Base-by-base conservation (phyloP, 2,888 invertebrate species). In the Caenorhabditis japonica region DNA sequence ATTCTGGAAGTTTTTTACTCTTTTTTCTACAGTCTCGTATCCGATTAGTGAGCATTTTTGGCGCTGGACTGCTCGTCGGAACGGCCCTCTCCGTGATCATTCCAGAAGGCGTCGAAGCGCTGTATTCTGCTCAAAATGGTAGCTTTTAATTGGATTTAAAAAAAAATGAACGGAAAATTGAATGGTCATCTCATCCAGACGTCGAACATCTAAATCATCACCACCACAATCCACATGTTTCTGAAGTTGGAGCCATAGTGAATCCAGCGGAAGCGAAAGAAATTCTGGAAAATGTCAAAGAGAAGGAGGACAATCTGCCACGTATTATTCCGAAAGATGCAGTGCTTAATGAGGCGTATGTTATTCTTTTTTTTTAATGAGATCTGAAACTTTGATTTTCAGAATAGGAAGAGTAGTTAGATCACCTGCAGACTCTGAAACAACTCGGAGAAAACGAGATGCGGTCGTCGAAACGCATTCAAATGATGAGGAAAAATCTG, bases 41-140 rank as follows among this genome's bases (percentile, higher is more conserved):
- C 33, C 94, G 95, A 87, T 91, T 94, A 85, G 93, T 97, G 34
- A 95, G 97, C 27, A 93, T 97, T 13, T 92, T 99, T 77, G 99
- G 99, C 56, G 97, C 99, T 7, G 99, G 99, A 0, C 91, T 99
- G 7, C 91, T 99, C 0, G 96, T 99, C 0, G 99, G 99, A 1
- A 97, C 99, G 27, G 97, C 99, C 0, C 89, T 99, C 33, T 94
- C 95, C 4, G 97, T 99, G 0, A 99, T 99, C 60, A 97, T 99
- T 82, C 99, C 99, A 0, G 99, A 99, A 90, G 99, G 99, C 5
- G 94, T 99, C n/a, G 91, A 95, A 69, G 83, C 88, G 1, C 75
- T 89, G n/a, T 88, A 88, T 53, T 60, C 68, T 5, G 76, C 73
- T 21, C 75, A 81, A 23, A 52, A 52, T 41, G 77, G 77, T 70